Evolutionary conservation across 1,140 invertebrate genomes (phyloP).

Genomic region (Gyrodactylus bullatarudis): DNA sequence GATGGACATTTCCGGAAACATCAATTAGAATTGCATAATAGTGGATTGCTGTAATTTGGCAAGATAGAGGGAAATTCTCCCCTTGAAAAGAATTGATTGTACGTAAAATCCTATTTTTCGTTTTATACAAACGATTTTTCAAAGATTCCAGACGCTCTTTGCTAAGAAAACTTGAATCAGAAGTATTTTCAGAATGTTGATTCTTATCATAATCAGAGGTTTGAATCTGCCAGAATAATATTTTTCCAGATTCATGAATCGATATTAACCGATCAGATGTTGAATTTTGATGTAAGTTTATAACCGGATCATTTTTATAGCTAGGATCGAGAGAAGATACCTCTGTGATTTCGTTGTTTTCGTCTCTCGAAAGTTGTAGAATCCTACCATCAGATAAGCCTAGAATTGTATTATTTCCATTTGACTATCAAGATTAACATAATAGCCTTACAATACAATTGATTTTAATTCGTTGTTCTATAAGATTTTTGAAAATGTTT

Average conservation of each 20-base stretch:
- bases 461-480: background rate
- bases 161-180: background rate
- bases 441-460: background rate
- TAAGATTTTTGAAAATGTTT: background rate
- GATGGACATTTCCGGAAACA: background rate
- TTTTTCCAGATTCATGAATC: background rate
- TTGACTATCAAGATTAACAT: background rate
- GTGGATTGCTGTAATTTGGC: background rate
- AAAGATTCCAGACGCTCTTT: background rate
- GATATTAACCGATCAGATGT: background rate
- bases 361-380: background rate
- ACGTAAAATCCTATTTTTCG: background rate
- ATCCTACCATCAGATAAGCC: background rate
- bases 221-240: background rate
- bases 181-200: background rate
- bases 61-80: background rate
- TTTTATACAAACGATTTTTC: background rate
- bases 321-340: background rate
- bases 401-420: background rate
- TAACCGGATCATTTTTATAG: background rate
- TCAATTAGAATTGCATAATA: background rate
- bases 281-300: background rate
- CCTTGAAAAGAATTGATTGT: background rate
- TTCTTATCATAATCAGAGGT: background rate
- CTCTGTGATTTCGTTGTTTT: background rate